Base-by-base conservation (phyloP, 2,888 invertebrate genomes). In the Hymenopus coronatus region DNA sequence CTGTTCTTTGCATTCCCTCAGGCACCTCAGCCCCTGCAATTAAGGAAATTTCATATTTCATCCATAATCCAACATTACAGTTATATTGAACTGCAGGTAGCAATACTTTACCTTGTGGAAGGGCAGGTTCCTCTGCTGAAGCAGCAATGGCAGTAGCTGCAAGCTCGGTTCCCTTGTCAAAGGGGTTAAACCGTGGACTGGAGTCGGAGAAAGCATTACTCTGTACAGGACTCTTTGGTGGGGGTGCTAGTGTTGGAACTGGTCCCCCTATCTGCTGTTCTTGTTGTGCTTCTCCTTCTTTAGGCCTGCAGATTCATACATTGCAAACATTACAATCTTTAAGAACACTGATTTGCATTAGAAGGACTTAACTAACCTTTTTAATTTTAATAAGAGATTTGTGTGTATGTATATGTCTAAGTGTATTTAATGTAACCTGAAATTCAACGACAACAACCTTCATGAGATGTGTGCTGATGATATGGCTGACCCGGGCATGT, bases 241-340 rank as follows among this genome's bases (percentile, higher is more conserved):
- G 96, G 88, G 97, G 97, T 89, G 97, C 97, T 90, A 97, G 93
- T 81, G 95, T 96, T 20, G 97, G 97, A 81, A 97, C 96, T 6
- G 94, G 93, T 9, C 93, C 94, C 33, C 88, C 91, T 2, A 46
- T 85, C 28, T 88, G 15, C 0, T 84, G 90, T 46, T 90, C 89
- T 3, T 92, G 91, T 6, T 90, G 90, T 2, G 91, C 90, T 46
- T 92, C 91, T 15, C 91, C 89, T 40, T 93, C 93, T 88, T 93
- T 93, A 40, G 94, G 94, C 91, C 95, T 95, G 0, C 54, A 40
- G 40, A 70, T 70, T 70, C n/a, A 33, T 33, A 8, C 8, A 33
- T 33, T 0, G 0, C 8, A 33, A 33, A 33, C 8, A 33, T 33
- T 33, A 33, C 30, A 30, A 30, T 30, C 4, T 30, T 30, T 2